Evolutionary conservation across 2,888 invertebrate species (phyloP).

Genomic region (Tanypteryx hageni): DNA sequence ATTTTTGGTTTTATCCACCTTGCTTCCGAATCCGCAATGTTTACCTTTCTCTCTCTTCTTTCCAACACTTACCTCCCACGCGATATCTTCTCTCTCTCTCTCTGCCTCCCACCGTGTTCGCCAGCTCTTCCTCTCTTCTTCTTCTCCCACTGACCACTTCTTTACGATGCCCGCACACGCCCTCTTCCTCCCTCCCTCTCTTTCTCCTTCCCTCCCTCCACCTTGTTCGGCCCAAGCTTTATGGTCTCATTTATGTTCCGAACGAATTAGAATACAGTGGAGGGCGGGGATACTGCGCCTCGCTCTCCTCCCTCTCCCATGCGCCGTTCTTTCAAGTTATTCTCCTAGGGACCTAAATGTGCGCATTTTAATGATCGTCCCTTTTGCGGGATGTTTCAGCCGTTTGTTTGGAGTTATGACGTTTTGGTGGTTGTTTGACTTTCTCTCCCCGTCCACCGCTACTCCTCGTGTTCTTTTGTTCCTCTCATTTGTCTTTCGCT

Average conservation of each 20-base stretch:
- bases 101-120: not conserved
- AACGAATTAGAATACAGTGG: constrained; percentile 35
- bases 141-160: not conserved
- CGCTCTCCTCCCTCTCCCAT: not conserved
- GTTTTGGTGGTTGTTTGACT: not conserved
- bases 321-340: not conserved
- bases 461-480: not conserved
- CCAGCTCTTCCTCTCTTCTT: not conserved
- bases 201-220: not conserved
- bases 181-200: not conserved
- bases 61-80: not conserved
- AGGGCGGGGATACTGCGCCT: not conserved
- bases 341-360: not conserved
- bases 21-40: not conserved
- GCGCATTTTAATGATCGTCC: constrained; percentile 25
- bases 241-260: constrained; percentile 32
- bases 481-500: not conserved
- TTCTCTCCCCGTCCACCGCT: not conserved
- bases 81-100: not conserved
- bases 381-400: not conserved
- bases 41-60: not conserved
- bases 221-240: not conserved
- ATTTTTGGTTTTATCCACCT: not conserved
- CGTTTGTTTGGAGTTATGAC: constrained; percentile 10
- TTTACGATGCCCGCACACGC: no score